Conservation (phyloP, 2,113 vertebrate genomes). For the Hypomesus transpacificus region DNA sequence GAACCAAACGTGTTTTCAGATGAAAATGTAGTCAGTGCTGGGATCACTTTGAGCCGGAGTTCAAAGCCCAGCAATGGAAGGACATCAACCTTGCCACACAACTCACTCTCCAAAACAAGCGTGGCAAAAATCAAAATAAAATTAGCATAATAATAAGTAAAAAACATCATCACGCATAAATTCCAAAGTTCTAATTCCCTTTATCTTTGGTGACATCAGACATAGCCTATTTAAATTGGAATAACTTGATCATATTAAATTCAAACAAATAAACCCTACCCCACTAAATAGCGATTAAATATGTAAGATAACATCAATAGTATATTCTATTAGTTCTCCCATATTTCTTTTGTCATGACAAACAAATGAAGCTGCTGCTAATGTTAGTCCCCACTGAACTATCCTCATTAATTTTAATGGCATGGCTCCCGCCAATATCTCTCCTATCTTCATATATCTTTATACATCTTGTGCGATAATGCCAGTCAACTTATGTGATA, state of each 20-base stretch:
- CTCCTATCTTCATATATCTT: slow-evolving; percentile 47
- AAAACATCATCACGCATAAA: slow-evolving; percentile 29
- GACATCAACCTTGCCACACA: slow-evolving; percentile 4
- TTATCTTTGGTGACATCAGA: slow-evolving; percentile 36
- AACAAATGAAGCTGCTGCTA: slow-evolving; percentile 34
- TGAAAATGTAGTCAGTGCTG: not conserved
- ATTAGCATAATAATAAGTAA: slow-evolving; percentile 36
- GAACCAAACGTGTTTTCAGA: not conserved
- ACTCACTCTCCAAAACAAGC: slow-evolving; percentile 21
- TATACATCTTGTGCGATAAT: slow-evolving; percentile 54
- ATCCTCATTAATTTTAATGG: slow-evolving; percentile 56
- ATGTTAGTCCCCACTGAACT: slow-evolving; percentile 40
- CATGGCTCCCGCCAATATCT: slow-evolving; percentile 38
- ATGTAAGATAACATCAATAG: slow-evolving; percentile 45
- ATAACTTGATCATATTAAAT: slow-evolving; percentile 30
- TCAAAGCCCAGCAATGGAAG: slow-evolving; percentile 5
- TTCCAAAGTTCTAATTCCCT: slow-evolving; percentile 38
- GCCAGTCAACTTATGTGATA: slow-evolving; percentile 47
- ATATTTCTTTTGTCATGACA: slow-evolving; percentile 48
- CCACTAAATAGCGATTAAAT: slow-evolving; percentile 42
- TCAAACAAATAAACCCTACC: slow-evolving; percentile 43
- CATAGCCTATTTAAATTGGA: slow-evolving; percentile 38
- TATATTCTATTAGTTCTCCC: slow-evolving; percentile 33
- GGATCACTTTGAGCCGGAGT: not conserved
- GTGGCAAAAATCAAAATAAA: slow-evolving; percentile 20